Percentiles rank a stretch among this genome's conserved stretches.
These are phyloP conservation scores for Drusus annulatus DNA, from an alignment of 1,140 invertebrate species.

Conservation along the genomic window DNA sequence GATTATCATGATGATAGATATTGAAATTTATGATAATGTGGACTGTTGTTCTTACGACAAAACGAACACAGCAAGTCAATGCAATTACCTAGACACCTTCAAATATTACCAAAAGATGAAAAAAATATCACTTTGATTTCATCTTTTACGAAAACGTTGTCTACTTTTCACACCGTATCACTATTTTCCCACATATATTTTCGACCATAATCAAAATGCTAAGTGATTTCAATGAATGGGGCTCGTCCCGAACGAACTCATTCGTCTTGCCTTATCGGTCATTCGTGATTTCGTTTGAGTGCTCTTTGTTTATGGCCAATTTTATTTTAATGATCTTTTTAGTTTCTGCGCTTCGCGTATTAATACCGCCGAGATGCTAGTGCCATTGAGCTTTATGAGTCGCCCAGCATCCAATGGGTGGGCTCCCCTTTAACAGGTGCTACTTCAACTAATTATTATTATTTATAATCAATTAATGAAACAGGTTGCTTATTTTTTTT, in stretches of 20 bases:
- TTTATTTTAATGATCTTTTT: slow-evolving; percentile 9
- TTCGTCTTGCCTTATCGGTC: slow-evolving; percentile 36
- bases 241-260: slow-evolving; percentile 18
- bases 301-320: slow-evolving; percentile 6
- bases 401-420: neutral
- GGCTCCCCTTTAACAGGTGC: neutral
- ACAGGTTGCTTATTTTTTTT: too few relatives aligned
- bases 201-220: slow-evolving; percentile 19
- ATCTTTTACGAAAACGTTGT: too few relatives aligned
- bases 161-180: neutral
- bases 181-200: neutral
- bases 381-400: too few relatives aligned
- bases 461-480: too few relatives aligned
- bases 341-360: neutral
- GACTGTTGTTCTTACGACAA: too few relatives aligned
- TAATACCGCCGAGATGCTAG: neutral
- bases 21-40: too few relatives aligned
- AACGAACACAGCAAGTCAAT: too few relatives aligned
- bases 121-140: too few relatives aligned
- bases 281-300: slow-evolving; percentile 33
- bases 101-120: too few relatives aligned
- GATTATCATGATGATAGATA: too few relatives aligned
- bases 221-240: slow-evolving; percentile 28
- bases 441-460: too few relatives aligned
- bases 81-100: too few relatives aligned